These are phyloP conservation scores for Camponotus pennsylvanicus DNA, from an alignment of 1,140 invertebrate species.

Conservation along the genomic window DNA sequence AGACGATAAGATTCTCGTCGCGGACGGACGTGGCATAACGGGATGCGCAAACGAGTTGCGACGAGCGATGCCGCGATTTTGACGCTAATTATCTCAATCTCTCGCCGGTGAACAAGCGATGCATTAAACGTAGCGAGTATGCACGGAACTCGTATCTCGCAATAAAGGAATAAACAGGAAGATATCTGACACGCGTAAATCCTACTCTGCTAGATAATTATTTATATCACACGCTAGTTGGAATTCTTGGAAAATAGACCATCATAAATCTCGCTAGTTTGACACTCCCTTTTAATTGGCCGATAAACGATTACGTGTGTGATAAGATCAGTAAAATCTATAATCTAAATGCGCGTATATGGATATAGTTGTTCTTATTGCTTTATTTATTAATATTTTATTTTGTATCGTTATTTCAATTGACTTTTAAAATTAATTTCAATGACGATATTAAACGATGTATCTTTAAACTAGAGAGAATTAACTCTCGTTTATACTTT, in stretches of 20 bases:
- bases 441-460: not conserved
- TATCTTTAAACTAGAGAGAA: not conserved
- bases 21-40: constrained; percentile 39
- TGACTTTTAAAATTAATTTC: not conserved
- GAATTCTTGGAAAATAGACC: constrained; percentile 10
- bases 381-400: not conserved
- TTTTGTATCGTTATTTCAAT: not conserved
- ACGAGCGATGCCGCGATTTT: constrained; percentile 33
- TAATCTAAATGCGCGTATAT: not conserved
- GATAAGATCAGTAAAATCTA: constrained; percentile 4
- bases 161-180: constrained; percentile 43
- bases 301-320: not conserved
- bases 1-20: constrained; percentile 52
- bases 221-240: not conserved
- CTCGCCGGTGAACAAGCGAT: not conserved
- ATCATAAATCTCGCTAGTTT: not conserved
- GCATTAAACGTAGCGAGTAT: constrained; percentile 29
- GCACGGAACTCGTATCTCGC: constrained; percentile 1
- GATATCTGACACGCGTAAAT: constrained; percentile 41
- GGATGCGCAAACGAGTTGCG: constrained; percentile 47
- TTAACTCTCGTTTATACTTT: not conserved
- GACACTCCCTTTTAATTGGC: constrained; percentile 11
- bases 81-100: constrained; percentile 56
- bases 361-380: constrained; percentile 12
- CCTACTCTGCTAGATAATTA: constrained; percentile 24